A percentile compares a stretch with the other conserved stretches of the same genome.
These are phyloP conservation scores for Emberiza fucata DNA, from an alignment of 2,113 vertebrate species.

Conservation along the genomic window DNA sequence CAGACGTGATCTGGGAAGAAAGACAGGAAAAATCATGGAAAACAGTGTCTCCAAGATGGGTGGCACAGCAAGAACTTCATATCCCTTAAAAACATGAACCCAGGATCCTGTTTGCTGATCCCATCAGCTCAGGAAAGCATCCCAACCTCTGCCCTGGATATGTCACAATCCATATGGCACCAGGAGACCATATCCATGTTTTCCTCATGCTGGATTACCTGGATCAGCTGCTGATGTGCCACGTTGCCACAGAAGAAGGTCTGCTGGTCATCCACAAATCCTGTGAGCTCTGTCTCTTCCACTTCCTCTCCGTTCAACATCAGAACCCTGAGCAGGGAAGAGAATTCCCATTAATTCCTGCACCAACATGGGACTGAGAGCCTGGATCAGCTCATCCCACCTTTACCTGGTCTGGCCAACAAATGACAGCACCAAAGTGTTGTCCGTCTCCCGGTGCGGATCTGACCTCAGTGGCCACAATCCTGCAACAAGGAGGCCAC, in stretches of 20 bases:
- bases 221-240: slow-evolving; percentile 93
- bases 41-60: not conserved
- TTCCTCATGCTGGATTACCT: slow-evolving; percentile 69
- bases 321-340: slow-evolving; percentile 79
- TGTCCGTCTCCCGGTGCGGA: slow-evolving; percentile 88
- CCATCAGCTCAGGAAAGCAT: not conserved
- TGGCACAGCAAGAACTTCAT: not conserved
- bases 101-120: not conserved
- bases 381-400: not conserved
- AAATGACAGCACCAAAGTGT: slow-evolving; percentile 95
- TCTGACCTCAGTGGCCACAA: slow-evolving; percentile 94
- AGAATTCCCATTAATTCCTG: not conserved
- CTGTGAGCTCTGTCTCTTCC: slow-evolving; percentile 93
- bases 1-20: slow-evolving; percentile 88
- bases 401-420: slow-evolving; percentile 95
- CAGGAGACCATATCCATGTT: rapidly evolving
- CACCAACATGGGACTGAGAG: rapidly evolving
- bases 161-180: rapidly evolving
- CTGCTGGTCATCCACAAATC: slow-evolving; percentile 97
- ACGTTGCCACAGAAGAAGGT: slow-evolving; percentile 98
- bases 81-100: not conserved
- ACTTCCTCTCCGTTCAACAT: slow-evolving; percentile 97
- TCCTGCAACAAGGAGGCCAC: slow-evolving; percentile 67
- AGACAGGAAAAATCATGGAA: not conserved
- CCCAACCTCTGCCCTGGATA: not conserved